Percentiles rank a stretch among this genome's conserved stretches.
Conservation (phyloP, 2,888 invertebrate genomes). For the Heteromyza rotundicornis region DNA sequence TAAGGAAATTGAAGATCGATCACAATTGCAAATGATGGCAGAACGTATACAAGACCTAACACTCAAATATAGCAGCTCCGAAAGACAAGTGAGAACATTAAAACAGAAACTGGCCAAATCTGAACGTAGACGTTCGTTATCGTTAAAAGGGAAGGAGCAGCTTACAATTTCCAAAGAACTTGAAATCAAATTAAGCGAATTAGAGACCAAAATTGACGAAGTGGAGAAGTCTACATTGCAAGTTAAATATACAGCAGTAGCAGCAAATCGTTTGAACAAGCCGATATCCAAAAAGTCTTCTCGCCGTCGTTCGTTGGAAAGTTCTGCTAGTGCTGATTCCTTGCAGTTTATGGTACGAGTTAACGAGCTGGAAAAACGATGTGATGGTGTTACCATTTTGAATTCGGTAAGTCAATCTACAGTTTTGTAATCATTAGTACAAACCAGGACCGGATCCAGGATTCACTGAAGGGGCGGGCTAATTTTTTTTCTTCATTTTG, state of each 20-base stretch:
- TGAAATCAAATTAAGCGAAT: conserved; percentile 81
- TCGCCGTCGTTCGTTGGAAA: conserved; percentile 74
- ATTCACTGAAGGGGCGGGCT: too few relatives aligned
- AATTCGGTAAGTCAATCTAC: conserved; percentile 34
- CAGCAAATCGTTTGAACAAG: not conserved
- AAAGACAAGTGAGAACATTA: conserved; percentile 78
- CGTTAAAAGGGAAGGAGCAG: conserved; percentile 82
- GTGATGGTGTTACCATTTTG: conserved; percentile 66
- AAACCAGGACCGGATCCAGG: too few relatives aligned
- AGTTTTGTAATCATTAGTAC: too few relatives aligned
- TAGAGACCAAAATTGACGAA: conserved; percentile 78
- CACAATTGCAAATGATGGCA: conserved; percentile 81
- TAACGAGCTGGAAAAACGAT: conserved; percentile 78
- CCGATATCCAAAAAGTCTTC: conserved; percentile 38
- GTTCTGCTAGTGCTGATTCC: conserved; percentile 75
- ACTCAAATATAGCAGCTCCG: conserved; percentile 78
- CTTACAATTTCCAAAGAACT: conserved; percentile 82
- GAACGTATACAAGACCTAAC: conserved; percentile 85
- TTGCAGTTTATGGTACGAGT: conserved; percentile 80
- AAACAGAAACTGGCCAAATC: conserved; percentile 81
- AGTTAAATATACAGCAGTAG: not conserved
- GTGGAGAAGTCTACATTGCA: conserved; percentile 64
- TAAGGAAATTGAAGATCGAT: conserved; percentile 69
- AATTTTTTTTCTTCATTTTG: too few relatives aligned
- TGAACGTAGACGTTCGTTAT: conserved; percentile 81